Percentiles rank a stretch among this genome's conserved stretches.
Conservation (phyloP, 2,888 invertebrate species). For the Keiferia lycopersicella region DNA sequence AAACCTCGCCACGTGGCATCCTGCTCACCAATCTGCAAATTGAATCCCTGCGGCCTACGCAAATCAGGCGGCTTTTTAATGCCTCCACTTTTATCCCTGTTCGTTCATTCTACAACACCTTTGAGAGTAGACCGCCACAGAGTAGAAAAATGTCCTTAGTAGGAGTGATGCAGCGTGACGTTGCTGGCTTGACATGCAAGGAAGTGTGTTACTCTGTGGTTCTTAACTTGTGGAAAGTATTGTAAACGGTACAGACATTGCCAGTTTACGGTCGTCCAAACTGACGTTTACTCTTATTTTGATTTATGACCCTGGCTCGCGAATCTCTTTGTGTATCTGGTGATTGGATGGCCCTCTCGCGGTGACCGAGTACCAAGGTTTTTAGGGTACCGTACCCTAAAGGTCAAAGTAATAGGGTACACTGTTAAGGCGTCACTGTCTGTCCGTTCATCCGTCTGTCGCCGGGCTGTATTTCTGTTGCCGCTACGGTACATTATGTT, state of each 20-base stretch:
- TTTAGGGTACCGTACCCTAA: too few species aligned
- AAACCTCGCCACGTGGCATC: slow-evolving; percentile 22
- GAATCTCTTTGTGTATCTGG: slow-evolving; percentile 54
- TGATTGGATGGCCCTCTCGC: slow-evolving; percentile 47
- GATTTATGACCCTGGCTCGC: slow-evolving; percentile 57
- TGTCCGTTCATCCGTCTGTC: too few species aligned
- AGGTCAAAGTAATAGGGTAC: too few species aligned
- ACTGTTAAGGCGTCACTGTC: too few species aligned
- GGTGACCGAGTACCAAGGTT: neutral
- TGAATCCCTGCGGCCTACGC: slow-evolving; percentile 50
- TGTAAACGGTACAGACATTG: slow-evolving; percentile 38
- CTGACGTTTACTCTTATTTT: slow-evolving; percentile 64
- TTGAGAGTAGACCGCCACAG: slow-evolving; percentile 35
- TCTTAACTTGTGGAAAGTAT: slow-evolving; percentile 27
- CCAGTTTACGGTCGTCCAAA: slow-evolving; percentile 60
- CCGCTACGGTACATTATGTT: too few species aligned
- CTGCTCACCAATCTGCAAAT: slow-evolving; percentile 49
- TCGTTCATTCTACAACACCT: slow-evolving; percentile 37
- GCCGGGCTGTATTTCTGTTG: too few species aligned
- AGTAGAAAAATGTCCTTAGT: neutral
- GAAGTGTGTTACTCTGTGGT: slow-evolving; percentile 32
- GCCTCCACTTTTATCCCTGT: slow-evolving; percentile 42
- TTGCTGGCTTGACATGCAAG: neutral
- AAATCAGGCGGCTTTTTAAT: slow-evolving; percentile 58
- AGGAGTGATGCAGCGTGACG: neutral